These are phyloP conservation scores for Nasonia oneida DNA, from an alignment of 2,888 invertebrate genomes.

Conservation along the genomic window DNA sequence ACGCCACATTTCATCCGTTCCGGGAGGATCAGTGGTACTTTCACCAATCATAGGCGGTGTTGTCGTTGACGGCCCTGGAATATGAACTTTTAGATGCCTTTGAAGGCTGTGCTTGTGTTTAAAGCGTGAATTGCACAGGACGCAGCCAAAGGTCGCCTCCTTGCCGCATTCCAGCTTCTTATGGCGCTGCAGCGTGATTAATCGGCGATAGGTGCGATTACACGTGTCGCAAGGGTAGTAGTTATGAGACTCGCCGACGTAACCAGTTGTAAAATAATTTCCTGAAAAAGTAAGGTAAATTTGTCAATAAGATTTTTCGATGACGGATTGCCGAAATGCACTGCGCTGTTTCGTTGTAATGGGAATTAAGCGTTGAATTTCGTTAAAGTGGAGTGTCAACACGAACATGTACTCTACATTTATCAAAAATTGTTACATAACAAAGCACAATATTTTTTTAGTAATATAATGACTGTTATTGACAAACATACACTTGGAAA, in stretches of 20 bases:
- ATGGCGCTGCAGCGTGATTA: constrained; percentile 78
- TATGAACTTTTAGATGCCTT: constrained; percentile 73
- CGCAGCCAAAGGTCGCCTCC: constrained; percentile 79
- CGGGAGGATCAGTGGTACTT: constrained; percentile 40
- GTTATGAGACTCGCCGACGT: constrained; percentile 31
- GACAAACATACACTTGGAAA: neutral
- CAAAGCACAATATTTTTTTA: constrained; percentile 12
- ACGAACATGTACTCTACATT: neutral
- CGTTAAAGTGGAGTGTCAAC: neutral
- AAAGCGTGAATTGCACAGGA: constrained; percentile 76
- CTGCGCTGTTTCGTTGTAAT: neutral
- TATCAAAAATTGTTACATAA: neutral
- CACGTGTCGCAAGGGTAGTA: constrained; percentile 74
- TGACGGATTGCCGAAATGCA: neutral
- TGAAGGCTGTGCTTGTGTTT: constrained; percentile 76
- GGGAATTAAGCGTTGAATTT: neutral
- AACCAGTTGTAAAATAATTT: neutral
- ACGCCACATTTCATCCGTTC: constrained; percentile 42
- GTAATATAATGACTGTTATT: neutral
- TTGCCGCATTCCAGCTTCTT: constrained; percentile 80
- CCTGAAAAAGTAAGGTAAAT: constrained; percentile 50
- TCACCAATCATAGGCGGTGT: neutral
- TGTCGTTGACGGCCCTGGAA: neutral
- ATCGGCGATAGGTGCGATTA: constrained; percentile 72
- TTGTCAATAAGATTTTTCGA: constrained; percentile 23